Evolutionary conservation across 2,797 vertebrate genomes (phyloP), one percentile per base, ranked within the genome.

Genomic region (Manis pentadactyla): DNA sequence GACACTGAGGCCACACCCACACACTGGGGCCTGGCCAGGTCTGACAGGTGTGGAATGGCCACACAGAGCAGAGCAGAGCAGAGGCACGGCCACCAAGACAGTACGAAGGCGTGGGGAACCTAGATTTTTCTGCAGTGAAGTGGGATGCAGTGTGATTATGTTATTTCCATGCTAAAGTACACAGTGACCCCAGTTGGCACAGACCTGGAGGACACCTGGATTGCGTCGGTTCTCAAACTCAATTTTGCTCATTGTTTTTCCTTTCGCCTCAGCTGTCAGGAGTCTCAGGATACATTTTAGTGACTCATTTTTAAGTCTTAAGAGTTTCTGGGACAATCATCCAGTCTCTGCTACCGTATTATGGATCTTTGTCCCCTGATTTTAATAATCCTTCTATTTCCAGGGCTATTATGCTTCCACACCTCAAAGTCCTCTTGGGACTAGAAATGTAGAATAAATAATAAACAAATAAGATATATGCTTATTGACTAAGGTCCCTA

Each of bases 71-170:
- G 82, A 82, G 90, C 29, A 4, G 55, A 87, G 34, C 86, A 14
- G 2, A n/a, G 14, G 6, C 11, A 14, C 0, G 1, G 9, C 82
- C 11, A 3, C 3, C 27, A 1, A 61, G 17, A 49, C 0, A 29
- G 25, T 2, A 1, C 4, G 66, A 0, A 0, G 75, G 63, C 29
- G 13, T 0, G 0, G 37, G n/a, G 42, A 34, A 3, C 39, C 31
- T 34, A 29, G 8, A 17, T 27, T 42, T 42, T 37, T 21, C 81
- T 75, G 49, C 27, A 53, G 46, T 9, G 23, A 55, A 57, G 53
- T 27, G 4, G 79, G 23, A 4, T 2, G 6, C 14, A 14, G 14
- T 37, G 7, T 2, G 19, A 66, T 9, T 19, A 19, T 18, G 11
- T 11, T 14, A 19, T 51, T 85, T 64, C 27, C 18, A 23, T 2